A percentile compares a stretch with the other conserved stretches of the same genome.
Evolutionary conservation across 2,888 invertebrate genomes (phyloP).

Genomic region (Mechanitis mazaeus): DNA sequence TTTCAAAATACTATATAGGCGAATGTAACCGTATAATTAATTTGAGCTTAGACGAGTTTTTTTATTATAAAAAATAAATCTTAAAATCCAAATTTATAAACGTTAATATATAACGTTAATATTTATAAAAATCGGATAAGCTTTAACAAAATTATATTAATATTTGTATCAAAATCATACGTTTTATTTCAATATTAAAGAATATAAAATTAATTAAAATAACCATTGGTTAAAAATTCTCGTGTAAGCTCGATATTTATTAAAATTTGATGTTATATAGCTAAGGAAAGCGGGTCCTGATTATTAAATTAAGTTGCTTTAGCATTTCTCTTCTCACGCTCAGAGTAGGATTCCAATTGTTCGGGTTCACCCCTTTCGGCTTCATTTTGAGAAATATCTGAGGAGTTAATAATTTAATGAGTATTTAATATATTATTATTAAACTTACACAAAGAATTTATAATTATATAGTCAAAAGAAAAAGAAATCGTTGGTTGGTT

Average conservation of each 20-base stretch:
- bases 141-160: no score
- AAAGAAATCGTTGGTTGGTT: no score
- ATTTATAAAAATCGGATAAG: no score
- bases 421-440: neutral
- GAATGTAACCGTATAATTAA: neutral
- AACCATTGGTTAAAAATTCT: neutral
- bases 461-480: no score
- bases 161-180: no score
- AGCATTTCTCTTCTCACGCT: conserved; percentile 46
- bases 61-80: neutral
- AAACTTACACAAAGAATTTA: no score
- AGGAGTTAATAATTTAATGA: conserved; percentile 5
- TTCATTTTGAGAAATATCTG: conserved; percentile 42
- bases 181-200: no score
- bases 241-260: neutral
- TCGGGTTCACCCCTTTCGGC: conserved; percentile 53
- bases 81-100: no score
- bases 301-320: conserved; percentile 34
- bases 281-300: neutral
- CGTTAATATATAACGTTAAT: no score
- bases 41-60: neutral
- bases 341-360: conserved; percentile 43
- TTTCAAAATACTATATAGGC: neutral
- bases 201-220: neutral
- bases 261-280: neutral